These are phyloP conservation scores for Campaea margaritaria DNA, from an alignment of 2,888 invertebrate species.

Conservation along the genomic window DNA sequence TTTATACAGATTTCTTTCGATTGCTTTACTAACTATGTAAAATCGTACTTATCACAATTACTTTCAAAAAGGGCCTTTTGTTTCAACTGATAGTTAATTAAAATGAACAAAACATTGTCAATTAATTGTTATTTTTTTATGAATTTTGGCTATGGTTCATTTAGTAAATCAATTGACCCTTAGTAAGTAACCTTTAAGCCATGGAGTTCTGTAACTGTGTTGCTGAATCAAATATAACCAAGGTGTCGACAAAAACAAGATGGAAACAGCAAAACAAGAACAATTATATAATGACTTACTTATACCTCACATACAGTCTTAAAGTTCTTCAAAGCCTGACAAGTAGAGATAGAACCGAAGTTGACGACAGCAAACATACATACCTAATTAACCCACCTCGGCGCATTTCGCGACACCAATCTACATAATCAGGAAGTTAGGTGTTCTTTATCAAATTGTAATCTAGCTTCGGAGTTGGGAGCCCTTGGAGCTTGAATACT, in stretches of 20 bases:
- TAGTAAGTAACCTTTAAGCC: too few relatives aligned
- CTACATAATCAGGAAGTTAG: slow-evolving; percentile 27
- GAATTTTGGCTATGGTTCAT: too few relatives aligned
- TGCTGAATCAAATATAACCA: too few relatives aligned
- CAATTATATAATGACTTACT: too few relatives aligned
- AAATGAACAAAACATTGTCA: neutral
- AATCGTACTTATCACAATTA: neutral
- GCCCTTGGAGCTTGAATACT: slow-evolving; percentile 28
- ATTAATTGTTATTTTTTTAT: too few relatives aligned
- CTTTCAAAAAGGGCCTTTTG: neutral
- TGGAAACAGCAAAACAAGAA: too few relatives aligned
- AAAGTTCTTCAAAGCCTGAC: neutral
- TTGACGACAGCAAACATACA: neutral
- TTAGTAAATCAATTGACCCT: too few relatives aligned
- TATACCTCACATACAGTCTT: too few relatives aligned
- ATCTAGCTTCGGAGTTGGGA: slow-evolving; percentile 26
- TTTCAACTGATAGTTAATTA: neutral
- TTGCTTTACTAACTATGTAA: neutral
- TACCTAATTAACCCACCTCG: slow-evolving; percentile 26
- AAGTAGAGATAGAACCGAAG: slow-evolving; percentile 4
- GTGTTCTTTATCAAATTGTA: slow-evolving; percentile 30
- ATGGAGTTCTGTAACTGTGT: too few relatives aligned
- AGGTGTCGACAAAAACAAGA: too few relatives aligned
- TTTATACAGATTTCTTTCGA: neutral
- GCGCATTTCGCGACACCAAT: slow-evolving; percentile 27